phyloP scores from a whole-genome alignment of 2,888 invertebrate genomes.

The Drosophila helvetica region DNA sequence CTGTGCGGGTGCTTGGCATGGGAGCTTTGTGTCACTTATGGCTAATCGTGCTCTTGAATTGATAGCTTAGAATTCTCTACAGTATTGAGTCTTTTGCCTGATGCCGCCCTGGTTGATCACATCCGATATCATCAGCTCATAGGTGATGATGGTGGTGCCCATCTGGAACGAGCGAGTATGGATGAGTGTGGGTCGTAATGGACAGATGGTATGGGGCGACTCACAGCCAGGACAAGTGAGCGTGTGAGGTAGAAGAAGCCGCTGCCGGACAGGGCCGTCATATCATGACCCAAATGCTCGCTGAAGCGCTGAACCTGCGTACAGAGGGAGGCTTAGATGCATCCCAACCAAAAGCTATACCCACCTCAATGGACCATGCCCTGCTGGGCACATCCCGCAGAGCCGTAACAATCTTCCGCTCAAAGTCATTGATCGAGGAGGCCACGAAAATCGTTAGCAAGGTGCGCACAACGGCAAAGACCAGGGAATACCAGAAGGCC shows the following conservation, averaged over 20 bases:
- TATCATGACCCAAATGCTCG: conserved; percentile 78
- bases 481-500: conserved; percentile 86
- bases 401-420: conserved; percentile 84
- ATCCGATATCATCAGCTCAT: conserved; percentile 87
- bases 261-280: conserved; percentile 79
- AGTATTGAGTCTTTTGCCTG: conserved; percentile 73
- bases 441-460: conserved; percentile 85
- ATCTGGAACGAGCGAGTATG: conserved; percentile 81
- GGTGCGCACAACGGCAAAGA: conserved; percentile 85
- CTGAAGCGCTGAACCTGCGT: conserved; percentile 78
- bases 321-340: background rate
- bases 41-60: conserved; percentile 18
- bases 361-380: conserved; percentile 84
- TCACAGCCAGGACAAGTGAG: conserved; percentile 79
- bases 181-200: too few relatives aligned
- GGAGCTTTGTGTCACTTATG: conserved; percentile 49
- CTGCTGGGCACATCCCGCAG: conserved; percentile 84
- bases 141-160: conserved; percentile 87
- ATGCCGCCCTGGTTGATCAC: conserved; percentile 78
- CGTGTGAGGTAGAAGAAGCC: conserved; percentile 82
- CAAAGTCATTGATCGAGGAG: conserved; percentile 85
- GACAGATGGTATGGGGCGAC: conserved; percentile 2
- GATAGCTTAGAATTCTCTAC: conserved; percentile 50
- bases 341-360: background rate
- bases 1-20: conserved; percentile 18